phyloP scores from a whole-genome alignment of 2,888 invertebrate species.

The Microplitis deprimator region DNA sequence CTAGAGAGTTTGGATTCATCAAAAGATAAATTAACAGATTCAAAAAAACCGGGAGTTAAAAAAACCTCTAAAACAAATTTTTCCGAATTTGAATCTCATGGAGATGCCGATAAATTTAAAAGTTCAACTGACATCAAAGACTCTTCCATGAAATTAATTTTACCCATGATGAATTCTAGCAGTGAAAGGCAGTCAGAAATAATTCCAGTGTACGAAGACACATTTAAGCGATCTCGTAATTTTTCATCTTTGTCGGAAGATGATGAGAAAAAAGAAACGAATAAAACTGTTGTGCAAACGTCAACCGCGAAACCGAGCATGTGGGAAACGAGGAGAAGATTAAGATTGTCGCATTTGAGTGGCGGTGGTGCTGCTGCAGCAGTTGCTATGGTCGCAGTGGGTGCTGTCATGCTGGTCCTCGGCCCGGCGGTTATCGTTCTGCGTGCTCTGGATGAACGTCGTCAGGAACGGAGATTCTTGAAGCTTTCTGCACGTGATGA shows the following conservation, averaged over 20 bases:
- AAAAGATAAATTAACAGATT: background rate
- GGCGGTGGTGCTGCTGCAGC: slow-evolving; percentile 59
- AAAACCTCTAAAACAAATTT: background rate
- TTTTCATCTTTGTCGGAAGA: slow-evolving; percentile 6
- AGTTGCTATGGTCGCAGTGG: slow-evolving; percentile 60
- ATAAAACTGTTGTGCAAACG: slow-evolving; percentile 8
- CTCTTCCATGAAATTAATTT: background rate
- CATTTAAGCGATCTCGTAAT: slow-evolving; percentile 4
- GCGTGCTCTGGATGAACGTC: slow-evolving; percentile 56
- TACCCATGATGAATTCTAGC: background rate
- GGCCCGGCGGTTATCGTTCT: slow-evolving; percentile 61
- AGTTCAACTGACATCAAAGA: background rate
- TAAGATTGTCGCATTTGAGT: slow-evolving; percentile 47
- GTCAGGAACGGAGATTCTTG: slow-evolving; percentile 55
- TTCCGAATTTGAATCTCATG: background rate
- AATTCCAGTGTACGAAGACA: slow-evolving; percentile 5
- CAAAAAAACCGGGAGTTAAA: background rate
- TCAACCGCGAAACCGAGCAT: slow-evolving; percentile 27
- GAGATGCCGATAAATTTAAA: too few species aligned
- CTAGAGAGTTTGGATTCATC: slow-evolving; percentile 14
- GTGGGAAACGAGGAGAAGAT: slow-evolving; percentile 43
- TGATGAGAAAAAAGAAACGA: background rate
- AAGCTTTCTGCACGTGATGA: slow-evolving; percentile 53
- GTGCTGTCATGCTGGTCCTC: slow-evolving; percentile 60
- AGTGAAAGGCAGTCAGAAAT: background rate